These are phyloP conservation scores for Antheraea assamensis DNA, from an alignment of 2,888 invertebrate genomes.

Conservation along the genomic window DNA sequence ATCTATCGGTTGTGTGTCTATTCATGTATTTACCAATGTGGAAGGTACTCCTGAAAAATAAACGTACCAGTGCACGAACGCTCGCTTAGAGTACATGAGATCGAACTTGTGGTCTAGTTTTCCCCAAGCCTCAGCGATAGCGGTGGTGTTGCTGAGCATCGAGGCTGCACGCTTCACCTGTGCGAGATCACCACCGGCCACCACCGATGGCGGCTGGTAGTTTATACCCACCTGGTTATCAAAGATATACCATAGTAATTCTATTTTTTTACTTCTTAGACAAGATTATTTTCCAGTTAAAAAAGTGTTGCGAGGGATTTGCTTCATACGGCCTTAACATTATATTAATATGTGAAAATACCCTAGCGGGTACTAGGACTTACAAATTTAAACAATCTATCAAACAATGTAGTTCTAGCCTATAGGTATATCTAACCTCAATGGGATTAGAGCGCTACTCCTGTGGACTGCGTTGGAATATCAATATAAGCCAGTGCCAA, in stretches of 20 bases:
- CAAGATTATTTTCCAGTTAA: not conserved
- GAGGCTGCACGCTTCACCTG: slow-evolving; percentile 93
- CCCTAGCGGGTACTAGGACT: too few relatives aligned
- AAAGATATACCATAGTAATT: not conserved
- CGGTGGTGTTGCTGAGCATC: slow-evolving; percentile 95
- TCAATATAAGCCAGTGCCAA: too few relatives aligned
- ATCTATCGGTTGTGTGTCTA: too few relatives aligned
- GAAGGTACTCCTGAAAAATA: too few relatives aligned
- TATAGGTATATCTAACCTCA: too few relatives aligned
- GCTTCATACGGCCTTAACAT: not conserved
- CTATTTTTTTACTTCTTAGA: not conserved
- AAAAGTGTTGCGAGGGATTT: not conserved
- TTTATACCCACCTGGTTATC: slow-evolving; percentile 85
- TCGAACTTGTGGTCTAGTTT: slow-evolving; percentile 97
- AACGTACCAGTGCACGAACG: slow-evolving; percentile 97
- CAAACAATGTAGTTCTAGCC: too few relatives aligned
- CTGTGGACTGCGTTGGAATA: too few relatives aligned
- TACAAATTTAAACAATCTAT: too few relatives aligned
- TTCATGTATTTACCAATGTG: too few relatives aligned
- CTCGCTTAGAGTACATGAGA: slow-evolving; percentile 95
- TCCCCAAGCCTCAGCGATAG: slow-evolving; percentile 94
- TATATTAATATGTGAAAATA: not conserved
- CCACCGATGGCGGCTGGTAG: slow-evolving; percentile 91
- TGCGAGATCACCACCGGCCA: slow-evolving; percentile 89
- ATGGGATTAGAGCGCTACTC: too few relatives aligned